Percentiles rank a stretch among this genome's conserved stretches.
These are phyloP conservation scores for Mystacides longicornis DNA, from an alignment of 2,888 invertebrate genomes.

Conservation along the genomic window DNA sequence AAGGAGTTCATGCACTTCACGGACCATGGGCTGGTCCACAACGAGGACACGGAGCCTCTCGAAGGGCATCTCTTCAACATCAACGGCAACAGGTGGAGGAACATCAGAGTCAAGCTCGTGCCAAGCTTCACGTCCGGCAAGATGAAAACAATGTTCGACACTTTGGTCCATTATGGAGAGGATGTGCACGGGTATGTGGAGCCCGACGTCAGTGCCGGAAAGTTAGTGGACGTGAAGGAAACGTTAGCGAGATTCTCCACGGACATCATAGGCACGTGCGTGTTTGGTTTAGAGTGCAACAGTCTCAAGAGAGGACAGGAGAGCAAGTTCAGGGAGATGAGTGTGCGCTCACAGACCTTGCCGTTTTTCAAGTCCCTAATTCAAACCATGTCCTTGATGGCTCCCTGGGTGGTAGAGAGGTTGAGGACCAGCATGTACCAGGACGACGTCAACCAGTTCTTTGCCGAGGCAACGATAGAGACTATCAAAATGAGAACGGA, in stretches of 20 bases:
- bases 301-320: conserved; percentile 31
- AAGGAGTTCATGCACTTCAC: conserved; percentile 48
- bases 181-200: conserved; percentile 33
- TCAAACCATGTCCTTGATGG: conserved; percentile 23
- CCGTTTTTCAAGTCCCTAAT: conserved; percentile 21
- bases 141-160: conserved; percentile 48
- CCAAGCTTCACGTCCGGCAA: conserved; percentile 54
- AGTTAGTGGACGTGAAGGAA: conserved; percentile 36
- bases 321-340: conserved; percentile 34
- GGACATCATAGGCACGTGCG: conserved; percentile 44
- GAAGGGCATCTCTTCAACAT: conserved; percentile 43
- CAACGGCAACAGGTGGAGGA: conserved; percentile 46
- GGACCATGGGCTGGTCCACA: conserved; percentile 47
- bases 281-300: conserved; percentile 44
- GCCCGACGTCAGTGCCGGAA: conserved; percentile 17
- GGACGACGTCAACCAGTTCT: conserved; percentile 23
- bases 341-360: conserved; percentile 25
- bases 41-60: conserved; percentile 45
- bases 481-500: conserved; percentile 17
- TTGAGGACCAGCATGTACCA: conserved; percentile 24
- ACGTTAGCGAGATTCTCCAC: conserved; percentile 39
- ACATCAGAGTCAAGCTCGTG: conserved; percentile 44
- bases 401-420: conserved; percentile 20
- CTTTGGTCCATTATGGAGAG: conserved; percentile 40
- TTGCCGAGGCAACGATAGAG: conserved; percentile 18